Conservation (phyloP, 1,140 invertebrate genomes). For the Diploscapter pachys region DNA sequence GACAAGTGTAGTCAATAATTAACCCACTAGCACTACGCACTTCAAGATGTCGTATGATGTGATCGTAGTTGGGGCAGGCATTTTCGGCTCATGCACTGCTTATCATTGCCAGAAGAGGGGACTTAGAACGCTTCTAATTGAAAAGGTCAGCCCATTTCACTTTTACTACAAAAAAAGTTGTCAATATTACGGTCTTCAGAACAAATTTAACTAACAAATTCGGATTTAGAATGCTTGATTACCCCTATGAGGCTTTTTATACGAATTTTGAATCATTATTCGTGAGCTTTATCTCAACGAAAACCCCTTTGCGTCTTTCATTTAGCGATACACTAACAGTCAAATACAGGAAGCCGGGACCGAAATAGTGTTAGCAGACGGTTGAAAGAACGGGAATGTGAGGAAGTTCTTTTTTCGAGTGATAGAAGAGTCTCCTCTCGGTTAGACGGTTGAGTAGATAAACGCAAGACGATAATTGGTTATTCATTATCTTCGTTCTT, state of each 20-base stretch:
- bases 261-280: not conserved
- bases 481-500: too few relatives aligned
- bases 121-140: conserved; percentile 24
- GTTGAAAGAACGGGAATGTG: too few relatives aligned
- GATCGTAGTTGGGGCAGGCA: conserved; percentile 30
- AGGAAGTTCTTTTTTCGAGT: too few relatives aligned
- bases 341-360: too few relatives aligned
- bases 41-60: conserved; percentile 15
- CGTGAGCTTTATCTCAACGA: too few relatives aligned
- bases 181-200: not conserved
- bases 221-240: not conserved
- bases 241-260: not conserved
- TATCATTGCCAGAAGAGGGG: conserved; percentile 27
- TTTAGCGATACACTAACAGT: too few relatives aligned
- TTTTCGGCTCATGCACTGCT: conserved; percentile 31
- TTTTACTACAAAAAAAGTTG: not conserved
- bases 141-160: conserved; percentile 17
- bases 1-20: not conserved
- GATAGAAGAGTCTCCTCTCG: too few relatives aligned
- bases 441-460: too few relatives aligned
- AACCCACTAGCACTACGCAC: not conserved
- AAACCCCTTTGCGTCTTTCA: too few relatives aligned
- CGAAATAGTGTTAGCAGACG: too few relatives aligned
- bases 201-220: not conserved
- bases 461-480: too few relatives aligned